phyloP scores from a whole-genome alignment of 2,888 invertebrate genomes.

The Platynereis dumerilii region DNA sequence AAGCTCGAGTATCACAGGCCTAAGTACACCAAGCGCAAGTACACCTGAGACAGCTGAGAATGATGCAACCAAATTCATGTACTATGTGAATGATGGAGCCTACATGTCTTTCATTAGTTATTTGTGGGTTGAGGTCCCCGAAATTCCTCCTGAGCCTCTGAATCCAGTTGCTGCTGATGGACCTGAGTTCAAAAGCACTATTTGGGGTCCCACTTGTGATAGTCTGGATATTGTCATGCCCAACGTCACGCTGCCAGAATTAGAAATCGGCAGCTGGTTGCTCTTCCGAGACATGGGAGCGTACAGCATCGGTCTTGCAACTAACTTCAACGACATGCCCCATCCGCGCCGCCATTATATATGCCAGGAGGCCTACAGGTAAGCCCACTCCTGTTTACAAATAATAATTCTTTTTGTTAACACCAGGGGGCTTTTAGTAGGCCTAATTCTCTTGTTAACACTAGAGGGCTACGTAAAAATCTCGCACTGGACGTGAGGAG shows the following conservation, averaged over 20 bases:
- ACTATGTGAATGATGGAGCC: constrained; percentile 98
- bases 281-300: constrained; percentile 97
- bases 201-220: constrained; percentile 98
- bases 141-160: constrained; percentile 75
- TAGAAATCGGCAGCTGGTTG: constrained; percentile 86
- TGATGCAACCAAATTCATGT: constrained; percentile 72
- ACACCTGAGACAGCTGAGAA: constrained; percentile 14
- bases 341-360: constrained; percentile 53
- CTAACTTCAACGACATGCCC: constrained; percentile 85
- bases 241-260: constrained; percentile 73
- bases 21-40: no score
- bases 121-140: constrained; percentile 91
- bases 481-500: no score
- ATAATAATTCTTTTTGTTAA: no score
- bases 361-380: constrained; percentile 34
- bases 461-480: no score
- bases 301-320: constrained; percentile 87
- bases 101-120: constrained; percentile 99
- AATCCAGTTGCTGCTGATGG: neutral
- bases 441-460: no score
- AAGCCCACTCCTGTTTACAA: no score
- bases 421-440: no score
- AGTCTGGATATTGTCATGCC: constrained; percentile 83
- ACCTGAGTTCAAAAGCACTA: constrained; percentile 51
- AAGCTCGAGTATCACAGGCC: no score